These are phyloP conservation scores for Parauchenoglanis ngamensis DNA, from an alignment of 2,797 vertebrate genomes.

Conservation along the genomic window DNA sequence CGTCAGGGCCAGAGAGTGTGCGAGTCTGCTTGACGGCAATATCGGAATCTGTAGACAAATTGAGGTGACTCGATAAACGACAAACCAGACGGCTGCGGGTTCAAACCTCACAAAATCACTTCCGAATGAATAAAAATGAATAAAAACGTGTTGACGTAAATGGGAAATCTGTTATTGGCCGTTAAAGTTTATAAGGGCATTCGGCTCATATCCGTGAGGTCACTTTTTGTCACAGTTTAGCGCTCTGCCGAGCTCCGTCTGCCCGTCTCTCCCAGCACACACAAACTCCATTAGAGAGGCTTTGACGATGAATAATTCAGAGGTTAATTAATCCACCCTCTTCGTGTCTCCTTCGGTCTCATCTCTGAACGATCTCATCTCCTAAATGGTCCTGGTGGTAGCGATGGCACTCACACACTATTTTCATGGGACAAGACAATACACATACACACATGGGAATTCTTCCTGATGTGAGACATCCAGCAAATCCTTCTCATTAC, in stretches of 20 bases:
- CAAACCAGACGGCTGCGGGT: background rate
- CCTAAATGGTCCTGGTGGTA: conserved; percentile 5
- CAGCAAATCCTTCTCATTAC: background rate
- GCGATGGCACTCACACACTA: background rate
- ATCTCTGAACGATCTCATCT: background rate
- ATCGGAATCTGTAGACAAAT: background rate
- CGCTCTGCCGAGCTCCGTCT: background rate
- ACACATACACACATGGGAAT: background rate
- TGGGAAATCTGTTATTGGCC: background rate
- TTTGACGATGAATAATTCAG: conserved; percentile 33
- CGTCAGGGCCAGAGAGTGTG: background rate
- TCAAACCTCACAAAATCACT: background rate
- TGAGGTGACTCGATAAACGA: background rate
- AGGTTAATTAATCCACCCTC: conserved; percentile 30
- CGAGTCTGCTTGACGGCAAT: too few relatives aligned
- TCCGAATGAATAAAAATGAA: background rate
- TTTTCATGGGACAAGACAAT: background rate
- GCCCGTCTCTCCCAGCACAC: conserved; percentile 10
- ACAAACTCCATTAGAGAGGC: background rate
- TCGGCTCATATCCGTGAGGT: background rate
- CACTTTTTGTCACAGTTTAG: background rate
- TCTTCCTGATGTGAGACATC: background rate
- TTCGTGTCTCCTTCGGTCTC: conserved; percentile 19
- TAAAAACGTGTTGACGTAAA: background rate
- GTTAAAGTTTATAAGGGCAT: background rate